Base-by-base conservation (phyloP, 2,797 vertebrate genomes). In the Mionectes olivaceus region DNA sequence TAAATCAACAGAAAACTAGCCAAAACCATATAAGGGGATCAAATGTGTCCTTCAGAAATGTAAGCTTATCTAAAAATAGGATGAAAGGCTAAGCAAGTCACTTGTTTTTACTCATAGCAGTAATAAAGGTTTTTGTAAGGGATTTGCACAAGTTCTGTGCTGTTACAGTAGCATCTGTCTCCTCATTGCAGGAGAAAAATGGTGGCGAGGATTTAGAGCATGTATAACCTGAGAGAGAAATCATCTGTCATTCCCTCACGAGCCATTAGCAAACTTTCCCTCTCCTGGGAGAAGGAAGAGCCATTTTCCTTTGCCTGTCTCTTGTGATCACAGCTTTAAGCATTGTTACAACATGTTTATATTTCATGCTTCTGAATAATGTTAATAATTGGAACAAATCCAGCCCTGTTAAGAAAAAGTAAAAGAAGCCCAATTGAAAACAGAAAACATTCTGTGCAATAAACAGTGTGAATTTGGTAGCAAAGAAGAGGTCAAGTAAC, bases 151-250 rank as follows among this genome's bases (percentile, higher is more conserved):
- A 75, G 69, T 78, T 86, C 89, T 80, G 19, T 75, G 63, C 60
- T 70, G 35, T 57, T 93, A 52, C 69, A 74, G 93, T 30, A 89
- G 89, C 84, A 94, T 91, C 65, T 95, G 87, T 76, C 77, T 83
- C 70, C 68, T 65, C 84, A 56, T 79, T 37, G 50, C 69, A 60
- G 65, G 47, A 86, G 61, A 83, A 75, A 85, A 95, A 76, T 0
- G 0, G 21, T 41, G 41, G 81, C 11, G 9, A 83, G 87, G 81
- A 95, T 95, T 90, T 92, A 59, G 73, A 91, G 89, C 22, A 5
- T 74, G 49, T 71, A 91, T 90, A 94, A 96, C 89, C 78, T 35
- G 33, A 92, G 65, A 92, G 83, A 93, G 69, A 92, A 96, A 91
- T 94, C 69, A 94, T 89, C 79, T 85, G 79, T 89, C 74, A 55